These are phyloP conservation scores for Tachysurus fulvidraco DNA, from an alignment of 2,113 vertebrate species.

Conservation along the genomic window DNA sequence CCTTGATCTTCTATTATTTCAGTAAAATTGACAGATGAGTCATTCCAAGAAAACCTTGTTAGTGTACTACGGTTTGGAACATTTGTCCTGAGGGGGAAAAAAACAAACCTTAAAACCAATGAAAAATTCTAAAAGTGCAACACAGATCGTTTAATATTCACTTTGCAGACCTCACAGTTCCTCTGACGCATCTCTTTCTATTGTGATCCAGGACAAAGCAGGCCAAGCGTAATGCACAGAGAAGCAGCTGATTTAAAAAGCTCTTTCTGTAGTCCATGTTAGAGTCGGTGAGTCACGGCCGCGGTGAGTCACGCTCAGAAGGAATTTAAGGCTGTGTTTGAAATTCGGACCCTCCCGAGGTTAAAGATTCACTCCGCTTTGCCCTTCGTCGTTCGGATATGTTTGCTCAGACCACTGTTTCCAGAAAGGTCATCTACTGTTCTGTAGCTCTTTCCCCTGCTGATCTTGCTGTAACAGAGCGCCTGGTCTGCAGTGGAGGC, in stretches of 20 bases:
- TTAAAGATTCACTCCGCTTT: constrained; percentile 13
- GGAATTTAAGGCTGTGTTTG: constrained; percentile 21
- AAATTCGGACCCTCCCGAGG: not conserved
- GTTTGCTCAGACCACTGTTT: constrained; percentile 3
- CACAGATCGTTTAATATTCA: not conserved
- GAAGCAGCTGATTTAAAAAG: not conserved
- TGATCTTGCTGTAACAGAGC: not conserved
- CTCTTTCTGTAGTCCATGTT: not conserved
- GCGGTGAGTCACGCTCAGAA: constrained; percentile 7
- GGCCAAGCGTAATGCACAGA: not conserved
- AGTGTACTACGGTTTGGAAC: not conserved
- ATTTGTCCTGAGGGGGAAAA: not conserved
- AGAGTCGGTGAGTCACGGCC: not conserved
- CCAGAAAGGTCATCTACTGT: constrained; percentile 8
- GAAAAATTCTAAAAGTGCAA: not conserved
- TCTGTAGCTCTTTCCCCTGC: constrained; percentile 5
- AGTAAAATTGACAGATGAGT: not conserved
- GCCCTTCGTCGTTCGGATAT: not conserved
- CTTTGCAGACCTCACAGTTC: not conserved
- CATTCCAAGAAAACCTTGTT: not conserved
- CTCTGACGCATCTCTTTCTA: not conserved
- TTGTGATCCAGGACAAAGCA: not conserved
- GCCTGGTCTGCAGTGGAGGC: not conserved
- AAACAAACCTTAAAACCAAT: not conserved
- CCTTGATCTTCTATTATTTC: not conserved